phyloP scores from a whole-genome alignment of 2,888 invertebrate genomes.

The Boloria selene region DNA sequence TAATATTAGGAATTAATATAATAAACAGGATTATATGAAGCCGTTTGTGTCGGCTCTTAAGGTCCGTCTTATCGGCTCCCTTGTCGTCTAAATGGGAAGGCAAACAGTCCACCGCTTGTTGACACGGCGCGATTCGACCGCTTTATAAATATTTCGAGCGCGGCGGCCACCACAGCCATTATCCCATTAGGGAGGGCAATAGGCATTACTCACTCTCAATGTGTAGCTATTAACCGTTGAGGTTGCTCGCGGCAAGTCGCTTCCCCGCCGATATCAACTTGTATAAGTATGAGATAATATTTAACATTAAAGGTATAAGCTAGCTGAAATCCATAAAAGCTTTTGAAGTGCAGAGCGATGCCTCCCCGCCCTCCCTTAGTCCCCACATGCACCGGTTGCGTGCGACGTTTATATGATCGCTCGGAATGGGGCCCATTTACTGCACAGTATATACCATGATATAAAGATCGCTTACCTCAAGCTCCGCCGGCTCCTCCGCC shows the following conservation, averaged over 20 bases:
- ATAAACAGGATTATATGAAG: conserved; percentile 5
- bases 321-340: conserved; percentile 38
- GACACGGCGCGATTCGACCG: conserved; percentile 70
- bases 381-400: conserved; percentile 43
- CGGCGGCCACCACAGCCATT: conserved; percentile 63
- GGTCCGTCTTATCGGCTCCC: conserved; percentile 62
- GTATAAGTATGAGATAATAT: conserved; percentile 29
- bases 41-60: conserved; percentile 21
- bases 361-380: conserved; percentile 42
- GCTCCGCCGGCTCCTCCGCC: conserved; percentile 54
- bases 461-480: conserved; percentile 60
- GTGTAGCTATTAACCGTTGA: conserved; percentile 64
- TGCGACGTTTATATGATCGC: conserved; percentile 36
- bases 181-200: conserved; percentile 68
- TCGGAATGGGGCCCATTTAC: conserved; percentile 41
- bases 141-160: conserved; percentile 77
- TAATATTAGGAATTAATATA: not conserved
- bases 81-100: conserved; percentile 67
- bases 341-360: conserved; percentile 40
- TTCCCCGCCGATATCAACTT: conserved; percentile 28
- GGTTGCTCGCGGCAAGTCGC: conserved; percentile 40
- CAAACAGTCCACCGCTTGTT: conserved; percentile 70
- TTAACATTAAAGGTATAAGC: conserved; percentile 27
- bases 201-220: conserved; percentile 75
- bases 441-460: conserved; percentile 40